These are phyloP conservation scores for Scaptomyza flava DNA, from an alignment of 2,888 invertebrate genomes.

Conservation along the genomic window DNA sequence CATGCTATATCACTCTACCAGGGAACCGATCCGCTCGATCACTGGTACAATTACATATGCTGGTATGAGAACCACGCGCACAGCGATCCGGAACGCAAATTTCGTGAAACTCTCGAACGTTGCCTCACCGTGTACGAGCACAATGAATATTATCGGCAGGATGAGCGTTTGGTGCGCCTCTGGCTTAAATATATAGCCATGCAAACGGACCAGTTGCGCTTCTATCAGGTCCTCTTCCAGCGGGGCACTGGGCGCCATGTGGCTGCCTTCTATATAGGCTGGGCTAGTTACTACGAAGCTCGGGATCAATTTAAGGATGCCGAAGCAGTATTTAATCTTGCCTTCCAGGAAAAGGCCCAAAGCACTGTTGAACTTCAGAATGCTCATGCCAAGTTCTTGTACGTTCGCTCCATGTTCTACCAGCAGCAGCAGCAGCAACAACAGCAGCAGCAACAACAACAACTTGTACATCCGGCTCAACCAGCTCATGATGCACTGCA, in stretches of 20 bases:
- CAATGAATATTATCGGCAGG: constrained; percentile 92
- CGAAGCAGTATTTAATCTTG: constrained; percentile 92
- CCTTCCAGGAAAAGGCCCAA: constrained; percentile 91
- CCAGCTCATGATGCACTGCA: constrained; percentile 58
- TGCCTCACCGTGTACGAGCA: constrained; percentile 93
- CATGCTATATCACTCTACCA: constrained; percentile 91
- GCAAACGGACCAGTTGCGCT: constrained; percentile 90
- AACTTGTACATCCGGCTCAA: constrained; percentile 31
- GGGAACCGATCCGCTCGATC: constrained; percentile 94
- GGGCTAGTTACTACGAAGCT: constrained; percentile 95
- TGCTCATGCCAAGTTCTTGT: constrained; percentile 91
- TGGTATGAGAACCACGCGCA: constrained; percentile 94
- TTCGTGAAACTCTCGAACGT: constrained; percentile 93
- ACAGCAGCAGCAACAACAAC: constrained; percentile 51
- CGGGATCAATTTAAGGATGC: constrained; percentile 93
- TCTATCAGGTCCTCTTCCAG: constrained; percentile 92
- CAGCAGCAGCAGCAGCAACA: constrained; percentile 63
- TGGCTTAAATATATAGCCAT: constrained; percentile 96
- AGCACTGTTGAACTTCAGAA: constrained; percentile 90
- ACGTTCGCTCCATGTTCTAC: constrained; percentile 85
- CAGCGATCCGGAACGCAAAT: constrained; percentile 95
- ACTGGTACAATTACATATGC: constrained; percentile 95
- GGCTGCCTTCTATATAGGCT: constrained; percentile 93
- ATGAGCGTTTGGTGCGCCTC: constrained; percentile 92
- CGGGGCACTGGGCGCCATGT: constrained; percentile 92